phyloP scores from a whole-genome alignment of 1,140 invertebrate genomes.

The Ridgeia piscesae region DNA sequence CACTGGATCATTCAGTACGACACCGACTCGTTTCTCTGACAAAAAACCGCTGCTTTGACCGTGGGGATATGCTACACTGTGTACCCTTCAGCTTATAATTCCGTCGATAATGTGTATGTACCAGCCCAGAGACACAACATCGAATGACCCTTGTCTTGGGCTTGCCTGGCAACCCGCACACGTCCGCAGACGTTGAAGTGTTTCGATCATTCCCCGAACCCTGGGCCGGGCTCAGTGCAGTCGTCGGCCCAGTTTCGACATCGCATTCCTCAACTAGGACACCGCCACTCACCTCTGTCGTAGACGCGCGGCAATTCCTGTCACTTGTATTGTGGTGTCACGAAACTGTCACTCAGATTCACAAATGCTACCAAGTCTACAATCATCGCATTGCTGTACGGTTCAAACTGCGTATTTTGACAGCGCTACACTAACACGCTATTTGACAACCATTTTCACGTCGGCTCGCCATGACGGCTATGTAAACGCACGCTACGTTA shows the following conservation, averaged over 20 bases:
- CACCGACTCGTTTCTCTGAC: background rate
- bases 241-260: background rate
- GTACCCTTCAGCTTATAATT: background rate
- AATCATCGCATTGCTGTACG: background rate
- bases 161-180: background rate
- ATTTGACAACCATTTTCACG: background rate
- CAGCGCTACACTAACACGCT: background rate
- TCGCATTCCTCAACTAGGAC: background rate
- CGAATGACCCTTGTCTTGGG: background rate
- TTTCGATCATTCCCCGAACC: background rate
- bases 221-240: background rate
- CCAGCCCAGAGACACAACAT: background rate
- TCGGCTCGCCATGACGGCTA: background rate
- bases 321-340: background rate
- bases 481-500: background rate
- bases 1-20: background rate
- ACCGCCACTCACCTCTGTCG: background rate
- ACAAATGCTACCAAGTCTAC: background rate
- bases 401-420: background rate
- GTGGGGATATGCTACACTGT: background rate
- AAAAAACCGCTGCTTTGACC: background rate
- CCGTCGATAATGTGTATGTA: background rate
- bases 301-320: background rate
- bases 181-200: background rate
- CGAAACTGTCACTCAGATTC: background rate